Evolutionary conservation across 2,888 invertebrate genomes (phyloP), one percentile per base, ranked within the genome.

Genomic region (Pheosia gnoma): DNA sequence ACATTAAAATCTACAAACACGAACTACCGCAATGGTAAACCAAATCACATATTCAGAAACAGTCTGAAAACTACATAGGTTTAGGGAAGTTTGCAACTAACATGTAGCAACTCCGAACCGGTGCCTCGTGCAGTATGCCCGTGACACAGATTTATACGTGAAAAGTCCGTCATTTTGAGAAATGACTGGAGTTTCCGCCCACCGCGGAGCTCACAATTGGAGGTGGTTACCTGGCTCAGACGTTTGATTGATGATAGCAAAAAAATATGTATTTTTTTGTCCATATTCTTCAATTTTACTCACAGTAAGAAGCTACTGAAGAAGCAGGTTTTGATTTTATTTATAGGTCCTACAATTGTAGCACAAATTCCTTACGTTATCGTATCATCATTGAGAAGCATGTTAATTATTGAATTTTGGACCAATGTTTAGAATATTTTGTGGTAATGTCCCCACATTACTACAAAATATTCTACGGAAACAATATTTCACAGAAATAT

Each of bases 81-180:
- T 70, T 64, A 62, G 68, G 67, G 62, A 69, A 69, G 63, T 55
- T 66, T 63, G 67, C 66, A 63, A 53, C 67, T 64, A 64, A 67
- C 71, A 64, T 64, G 63, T 69, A n/a, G 55, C 39, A 55, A 55
- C 55, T 38, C 55, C 55, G 39, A 13, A 11, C 37, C 54, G n/a
- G 38, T 52, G 51, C 41, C 52, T 65, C 70, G 70, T 75, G 66
- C 75, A 78, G 75, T 68, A 72, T 82, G 84, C 74, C 69, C 63
- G 69, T 78, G 83, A 85, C 85, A 76, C 69, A 74, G 83, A 83
- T 83, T 82, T 83, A 83, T 83, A 79, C 77, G 82, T 82, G 81
- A 75, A 74, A 79, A 83, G 79, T 84, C 81, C 81, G 84, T 84
- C 84, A 86, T 82, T 86, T 81, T 86, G 87, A 87, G 83, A 84